Evolutionary conservation across 2,888 invertebrate species (phyloP).

Genomic region (Notodonta ziczac): DNA sequence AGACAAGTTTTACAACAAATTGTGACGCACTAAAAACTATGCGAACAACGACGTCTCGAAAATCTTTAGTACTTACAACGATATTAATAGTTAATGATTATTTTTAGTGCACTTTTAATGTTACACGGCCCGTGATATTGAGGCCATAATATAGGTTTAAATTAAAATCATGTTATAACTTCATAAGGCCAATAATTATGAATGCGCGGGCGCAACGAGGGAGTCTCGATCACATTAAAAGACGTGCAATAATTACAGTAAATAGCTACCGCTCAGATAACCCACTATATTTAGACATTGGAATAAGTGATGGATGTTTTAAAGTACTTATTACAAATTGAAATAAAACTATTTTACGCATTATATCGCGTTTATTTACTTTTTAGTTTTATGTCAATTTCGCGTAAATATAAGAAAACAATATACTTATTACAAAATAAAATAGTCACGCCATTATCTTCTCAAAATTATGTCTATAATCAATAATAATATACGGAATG

Average conservation of each 20-base stretch:
- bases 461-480: not conserved
- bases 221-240: constrained; percentile 28
- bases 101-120: constrained; percentile 39
- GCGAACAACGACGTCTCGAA: constrained; percentile 26
- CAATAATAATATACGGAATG: not conserved
- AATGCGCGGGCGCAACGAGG: constrained; percentile 30
- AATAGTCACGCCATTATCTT: no score
- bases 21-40: constrained; percentile 29
- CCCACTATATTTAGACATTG: constrained; percentile 1
- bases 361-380: no score
- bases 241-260: constrained; percentile 24
- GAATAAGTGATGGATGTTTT: not conserved
- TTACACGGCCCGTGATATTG: constrained; percentile 44
- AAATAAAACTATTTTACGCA: no score
- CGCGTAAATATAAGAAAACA: no score
- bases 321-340: not conserved
- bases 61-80: constrained; percentile 30
- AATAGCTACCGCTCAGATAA: constrained; percentile 7
- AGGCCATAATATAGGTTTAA: constrained; percentile 54
- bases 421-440: no score
- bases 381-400: no score
- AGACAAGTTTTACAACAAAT: constrained; percentile 24
- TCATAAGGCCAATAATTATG: constrained; percentile 47
- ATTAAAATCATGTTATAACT: constrained; percentile 55
- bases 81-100: constrained; percentile 42